Evolutionary conservation across 1,140 invertebrate species (phyloP).

Genomic region (Pogonognathellus flavescens): DNA sequence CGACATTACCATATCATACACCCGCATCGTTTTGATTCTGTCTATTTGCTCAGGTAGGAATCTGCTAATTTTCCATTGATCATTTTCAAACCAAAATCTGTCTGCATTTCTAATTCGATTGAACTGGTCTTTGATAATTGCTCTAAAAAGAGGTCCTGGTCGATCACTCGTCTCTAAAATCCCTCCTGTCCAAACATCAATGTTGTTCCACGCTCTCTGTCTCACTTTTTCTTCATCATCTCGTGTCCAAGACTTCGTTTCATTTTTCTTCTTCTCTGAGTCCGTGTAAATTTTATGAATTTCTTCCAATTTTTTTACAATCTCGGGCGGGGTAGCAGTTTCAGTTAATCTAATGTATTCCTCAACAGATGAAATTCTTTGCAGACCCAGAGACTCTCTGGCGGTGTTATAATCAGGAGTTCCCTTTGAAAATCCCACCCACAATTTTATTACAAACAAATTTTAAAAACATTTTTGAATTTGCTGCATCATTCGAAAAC

Average conservation of each 20-base stretch:
- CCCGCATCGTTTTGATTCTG: slow-evolving; percentile 72
- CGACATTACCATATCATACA: slow-evolving; percentile 75
- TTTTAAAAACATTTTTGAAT: no score
- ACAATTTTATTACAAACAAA: no score
- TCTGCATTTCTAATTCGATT: slow-evolving; percentile 74
- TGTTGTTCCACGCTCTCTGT: slow-evolving; percentile 70
- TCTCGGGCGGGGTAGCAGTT: not conserved
- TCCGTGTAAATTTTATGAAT: slow-evolving; percentile 46
- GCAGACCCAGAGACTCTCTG: slow-evolving; percentile 72
- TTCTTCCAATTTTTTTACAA: slow-evolving; percentile 57
- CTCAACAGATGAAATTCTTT: slow-evolving; percentile 66
- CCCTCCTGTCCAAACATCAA: slow-evolving; percentile 81
- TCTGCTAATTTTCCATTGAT: slow-evolving; percentile 71
- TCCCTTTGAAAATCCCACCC: slow-evolving; percentile 6
- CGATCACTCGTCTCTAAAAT: slow-evolving; percentile 76
- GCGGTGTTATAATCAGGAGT: slow-evolving; percentile 76
- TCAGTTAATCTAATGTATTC: slow-evolving; percentile 70
- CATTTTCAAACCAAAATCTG: slow-evolving; percentile 76
- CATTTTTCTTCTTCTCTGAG: not conserved
- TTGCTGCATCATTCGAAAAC: no score
- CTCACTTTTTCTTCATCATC: slow-evolving; percentile 69
- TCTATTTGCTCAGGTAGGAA: slow-evolving; percentile 74
- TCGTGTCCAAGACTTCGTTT: not conserved
- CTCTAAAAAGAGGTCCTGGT: slow-evolving; percentile 76
- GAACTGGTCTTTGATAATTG: slow-evolving; percentile 75